Evolutionary conservation across 2,888 invertebrate species (phyloP).

Genomic region (Galerucella nymphaeae): DNA sequence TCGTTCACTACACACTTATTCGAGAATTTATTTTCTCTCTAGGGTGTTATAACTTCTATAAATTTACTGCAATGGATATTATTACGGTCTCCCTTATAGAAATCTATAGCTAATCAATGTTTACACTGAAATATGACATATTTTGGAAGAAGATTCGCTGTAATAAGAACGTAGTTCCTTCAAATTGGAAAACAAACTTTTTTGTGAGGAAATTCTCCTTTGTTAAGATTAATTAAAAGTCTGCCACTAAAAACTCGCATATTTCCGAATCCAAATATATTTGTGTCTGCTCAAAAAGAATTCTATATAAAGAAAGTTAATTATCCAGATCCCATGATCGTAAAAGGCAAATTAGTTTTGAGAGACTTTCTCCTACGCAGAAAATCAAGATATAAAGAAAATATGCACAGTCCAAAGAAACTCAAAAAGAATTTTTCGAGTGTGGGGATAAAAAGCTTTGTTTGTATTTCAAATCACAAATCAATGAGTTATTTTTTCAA

Average conservation of each 20-base stretch:
- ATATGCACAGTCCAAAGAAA: conserved; percentile 1
- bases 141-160: neutral
- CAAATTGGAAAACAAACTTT: too few species aligned
- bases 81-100: conserved; percentile 17
- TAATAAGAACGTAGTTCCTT: too few species aligned
- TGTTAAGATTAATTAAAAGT: too few species aligned
- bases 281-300: neutral
- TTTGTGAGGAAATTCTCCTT: too few species aligned
- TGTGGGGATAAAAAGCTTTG: neutral
- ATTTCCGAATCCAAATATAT: neutral
- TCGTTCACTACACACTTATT: conserved; percentile 28
- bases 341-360: neutral
- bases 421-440: conserved; percentile 1
- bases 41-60: conserved; percentile 25
- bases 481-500: neutral
- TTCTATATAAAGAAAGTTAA: neutral
- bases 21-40: conserved; percentile 26
- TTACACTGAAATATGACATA: conserved; percentile 2
- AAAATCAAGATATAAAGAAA: conserved; percentile 1
- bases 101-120: conserved; percentile 22
- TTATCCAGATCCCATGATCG: neutral
- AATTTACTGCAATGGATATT: conserved; percentile 26
- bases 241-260: too few species aligned
- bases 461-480: neutral
- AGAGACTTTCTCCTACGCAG: neutral